These are phyloP conservation scores for Bombus vancouverensis DNA, from an alignment of 1,140 invertebrate species.

Conservation along the genomic window DNA sequence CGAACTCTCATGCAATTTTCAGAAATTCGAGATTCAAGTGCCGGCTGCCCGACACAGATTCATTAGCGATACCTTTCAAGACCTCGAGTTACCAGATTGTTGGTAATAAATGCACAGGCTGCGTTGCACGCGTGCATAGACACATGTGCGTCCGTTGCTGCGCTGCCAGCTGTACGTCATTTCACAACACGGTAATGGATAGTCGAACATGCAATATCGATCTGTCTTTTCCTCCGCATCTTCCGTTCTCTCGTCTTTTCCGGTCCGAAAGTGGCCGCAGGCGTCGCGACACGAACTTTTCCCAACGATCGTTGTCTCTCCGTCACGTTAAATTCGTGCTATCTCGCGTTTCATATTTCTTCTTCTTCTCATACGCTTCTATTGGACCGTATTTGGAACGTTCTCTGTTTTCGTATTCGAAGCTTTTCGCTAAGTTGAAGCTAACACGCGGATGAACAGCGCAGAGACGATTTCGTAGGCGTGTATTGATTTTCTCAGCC, in stretches of 20 bases:
- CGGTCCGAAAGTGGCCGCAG: conserved; percentile 18
- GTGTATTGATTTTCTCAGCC: neutral
- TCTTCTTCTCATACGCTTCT: neutral
- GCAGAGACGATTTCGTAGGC: neutral
- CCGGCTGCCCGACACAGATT: neutral
- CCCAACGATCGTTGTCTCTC: conserved; percentile 5
- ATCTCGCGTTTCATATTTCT: neutral
- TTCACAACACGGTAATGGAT: conserved; percentile 26
- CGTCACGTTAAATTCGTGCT: conserved; percentile 31
- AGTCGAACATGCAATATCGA: conserved; percentile 36
- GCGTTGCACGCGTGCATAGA: neutral
- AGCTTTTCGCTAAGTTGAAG: neutral
- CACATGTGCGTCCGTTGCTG: neutral
- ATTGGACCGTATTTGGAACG: too few relatives aligned
- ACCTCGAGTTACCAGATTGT: too few relatives aligned
- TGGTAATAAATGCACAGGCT: neutral
- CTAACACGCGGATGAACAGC: neutral
- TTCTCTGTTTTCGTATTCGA: too few relatives aligned
- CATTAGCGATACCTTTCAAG: conserved; percentile 15
- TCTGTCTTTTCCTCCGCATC: conserved; percentile 13
- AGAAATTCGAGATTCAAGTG: neutral
- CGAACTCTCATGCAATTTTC: too few relatives aligned
- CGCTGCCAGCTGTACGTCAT: conserved; percentile 11
- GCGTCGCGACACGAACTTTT: conserved; percentile 39
- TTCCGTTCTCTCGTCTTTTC: conserved; percentile 16